Conservation (phyloP, 2,113 vertebrate species). For the Marmota monax region DNA sequence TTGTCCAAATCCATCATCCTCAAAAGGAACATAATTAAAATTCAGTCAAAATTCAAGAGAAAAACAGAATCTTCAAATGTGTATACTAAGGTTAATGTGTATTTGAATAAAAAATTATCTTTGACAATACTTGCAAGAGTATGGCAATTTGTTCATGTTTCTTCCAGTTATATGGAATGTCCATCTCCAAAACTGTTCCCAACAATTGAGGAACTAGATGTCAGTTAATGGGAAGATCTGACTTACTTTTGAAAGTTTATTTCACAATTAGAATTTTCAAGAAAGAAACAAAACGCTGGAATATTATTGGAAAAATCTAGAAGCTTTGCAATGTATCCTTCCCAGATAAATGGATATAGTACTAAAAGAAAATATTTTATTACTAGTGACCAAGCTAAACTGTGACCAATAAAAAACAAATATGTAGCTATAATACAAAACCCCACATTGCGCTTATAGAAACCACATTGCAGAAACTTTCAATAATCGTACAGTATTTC, state of each 20-base stretch:
- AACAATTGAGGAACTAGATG: not conserved
- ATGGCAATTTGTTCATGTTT: not conserved
- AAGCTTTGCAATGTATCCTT: not conserved
- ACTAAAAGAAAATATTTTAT: not conserved
- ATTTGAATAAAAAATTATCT: slow-evolving; percentile 1
- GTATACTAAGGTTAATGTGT: not conserved
- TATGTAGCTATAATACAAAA: not conserved
- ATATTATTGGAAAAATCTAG: slow-evolving; percentile 29
- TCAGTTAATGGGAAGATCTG: not conserved
- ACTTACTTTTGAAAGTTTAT: slow-evolving; percentile 44
- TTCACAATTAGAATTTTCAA: slow-evolving; percentile 40
- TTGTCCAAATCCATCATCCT: not conserved
- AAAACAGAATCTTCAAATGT: slow-evolving; percentile 4
- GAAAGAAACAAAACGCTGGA: not conserved
- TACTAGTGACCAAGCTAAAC: not conserved
- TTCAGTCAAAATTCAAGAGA: slow-evolving; percentile 38
- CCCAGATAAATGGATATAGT: not conserved
- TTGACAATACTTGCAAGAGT: not conserved
- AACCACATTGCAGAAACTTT: not conserved
- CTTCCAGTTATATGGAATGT: not conserved
- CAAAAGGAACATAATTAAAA: slow-evolving; percentile 55
- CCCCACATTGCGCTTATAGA: not conserved
- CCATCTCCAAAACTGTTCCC: not conserved
- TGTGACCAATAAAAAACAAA: not conserved
- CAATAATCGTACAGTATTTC: not conserved